Evolutionary conservation across 1,140 invertebrate genomes (phyloP).

Genomic region (Mizuhopecten yessoensis): DNA sequence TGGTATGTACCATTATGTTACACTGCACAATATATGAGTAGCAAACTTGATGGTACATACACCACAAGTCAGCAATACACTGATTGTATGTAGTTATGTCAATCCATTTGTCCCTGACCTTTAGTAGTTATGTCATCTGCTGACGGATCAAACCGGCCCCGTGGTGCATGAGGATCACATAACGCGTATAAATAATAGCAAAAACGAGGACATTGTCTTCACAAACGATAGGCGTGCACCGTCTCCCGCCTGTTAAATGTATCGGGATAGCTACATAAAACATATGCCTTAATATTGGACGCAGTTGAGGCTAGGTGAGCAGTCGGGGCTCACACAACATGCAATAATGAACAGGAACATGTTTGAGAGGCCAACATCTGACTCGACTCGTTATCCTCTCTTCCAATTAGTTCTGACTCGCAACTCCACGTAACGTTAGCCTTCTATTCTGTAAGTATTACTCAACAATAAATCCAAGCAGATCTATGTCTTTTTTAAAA

Average conservation of each 20-base stretch:
- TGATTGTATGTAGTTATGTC: slow-evolving; percentile 2
- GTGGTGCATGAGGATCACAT: background rate
- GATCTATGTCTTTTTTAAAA: background rate
- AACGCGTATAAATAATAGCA: background rate
- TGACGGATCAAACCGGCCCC: background rate
- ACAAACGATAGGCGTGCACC: background rate
- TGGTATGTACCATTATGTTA: background rate
- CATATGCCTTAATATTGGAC: slow-evolving; percentile 25
- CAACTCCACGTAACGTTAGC: background rate
- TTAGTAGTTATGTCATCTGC: background rate
- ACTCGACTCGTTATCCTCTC: background rate
- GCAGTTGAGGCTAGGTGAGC: background rate
- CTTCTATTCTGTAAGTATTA: background rate
- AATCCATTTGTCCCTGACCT: slow-evolving; percentile 28
- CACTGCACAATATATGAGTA: background rate
- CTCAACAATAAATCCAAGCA: background rate
- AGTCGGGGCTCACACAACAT: slow-evolving; percentile 4
- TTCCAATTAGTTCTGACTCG: background rate
- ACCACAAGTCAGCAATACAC: background rate
- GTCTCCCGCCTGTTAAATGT: background rate
- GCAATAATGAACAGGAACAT: slow-evolving; percentile 10
- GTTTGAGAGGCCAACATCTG: slow-evolving; percentile 17
- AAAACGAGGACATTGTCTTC: slow-evolving; percentile 22
- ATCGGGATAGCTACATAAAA: background rate
- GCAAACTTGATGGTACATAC: background rate